These are phyloP conservation scores for Campylorhamphus procurvoides DNA, from an alignment of 2,113 vertebrate species.

Conservation along the genomic window DNA sequence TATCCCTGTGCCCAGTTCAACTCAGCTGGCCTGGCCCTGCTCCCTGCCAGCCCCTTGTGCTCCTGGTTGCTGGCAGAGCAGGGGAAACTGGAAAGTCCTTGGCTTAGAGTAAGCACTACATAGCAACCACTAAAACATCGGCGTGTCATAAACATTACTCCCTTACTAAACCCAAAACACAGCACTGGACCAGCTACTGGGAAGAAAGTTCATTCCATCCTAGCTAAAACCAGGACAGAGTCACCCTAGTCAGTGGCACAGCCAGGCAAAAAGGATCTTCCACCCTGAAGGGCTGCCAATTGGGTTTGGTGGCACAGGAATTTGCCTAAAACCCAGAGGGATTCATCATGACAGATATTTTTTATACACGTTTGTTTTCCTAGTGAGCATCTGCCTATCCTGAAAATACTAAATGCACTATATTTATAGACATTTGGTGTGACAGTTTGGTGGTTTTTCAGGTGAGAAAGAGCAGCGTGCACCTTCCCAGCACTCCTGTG, in stretches of 20 bases:
- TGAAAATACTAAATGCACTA: not conserved
- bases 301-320: not conserved
- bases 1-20: not conserved
- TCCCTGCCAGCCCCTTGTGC: not conserved
- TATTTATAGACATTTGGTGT: not conserved
- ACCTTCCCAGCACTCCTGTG: not conserved
- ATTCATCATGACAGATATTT: not conserved
- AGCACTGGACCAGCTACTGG: too few species aligned
- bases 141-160: too few species aligned
- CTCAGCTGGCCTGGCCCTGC: not conserved
- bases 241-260: constrained; percentile 74
- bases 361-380: not conserved
- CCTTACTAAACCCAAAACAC: not conserved
- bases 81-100: not conserved
- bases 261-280: constrained; percentile 79
- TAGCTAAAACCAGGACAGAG: not conserved
- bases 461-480: not conserved
- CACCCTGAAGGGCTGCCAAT: not conserved
- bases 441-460: not conserved
- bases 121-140: not conserved
- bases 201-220: not conserved
- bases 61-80: not conserved
- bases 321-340: not conserved
- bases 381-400: not conserved
- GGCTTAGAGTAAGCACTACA: not conserved